Evolutionary conservation across 2,888 invertebrate genomes (phyloP), one percentile per base, ranked within the genome.

Genomic region (Lithophane ornitopus): DNA sequence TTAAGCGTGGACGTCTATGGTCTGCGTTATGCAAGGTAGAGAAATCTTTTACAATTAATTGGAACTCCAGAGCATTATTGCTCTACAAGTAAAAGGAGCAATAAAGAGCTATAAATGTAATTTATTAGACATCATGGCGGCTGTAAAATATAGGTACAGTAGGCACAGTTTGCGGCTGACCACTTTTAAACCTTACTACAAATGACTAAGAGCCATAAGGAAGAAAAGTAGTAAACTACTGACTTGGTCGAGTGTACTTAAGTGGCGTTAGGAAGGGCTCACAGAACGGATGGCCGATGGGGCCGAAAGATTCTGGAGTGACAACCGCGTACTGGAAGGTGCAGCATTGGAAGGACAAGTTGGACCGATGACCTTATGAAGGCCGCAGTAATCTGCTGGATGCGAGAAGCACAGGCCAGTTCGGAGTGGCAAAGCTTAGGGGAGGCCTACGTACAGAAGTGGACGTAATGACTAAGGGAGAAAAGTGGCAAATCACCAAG

Each of bases 21-120:
- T 81, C 65, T n/a, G 44, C 22, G 46, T 89, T 90, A 87, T 82
- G 84, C 72, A 89, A 88, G 61, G 58, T 56, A 66, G 81, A 74
- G 80, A 86, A 82, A 77, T 75, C 75, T 80, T 80, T 81, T 65
- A 62, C 74, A 68, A 81, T 78, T 80, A 76, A 85, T 85, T 77
- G 65, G n/a, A 69, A 71, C 52, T 70, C 16, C 49, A 67, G 52
- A 70, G 26, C 58, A 68, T 77, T 82, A 76, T 56, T 76, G n/a
- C 9, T 34, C 39, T 62, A 19, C 4, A 39, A 46, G 22, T 28
- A 44, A 41, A 39, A 54, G 11, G 7, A 34, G 4, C 22, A 46
- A 63, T 67, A 70, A 44, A 44, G 7, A 58, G 8, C 49, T 52
- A 52, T 78, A 39, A 59, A 61, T 12, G 28, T 58, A 14, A 49